These are phyloP conservation scores for Gallinago solitaria DNA, from an alignment of 2,797 vertebrate species.

Conservation along the genomic window DNA sequence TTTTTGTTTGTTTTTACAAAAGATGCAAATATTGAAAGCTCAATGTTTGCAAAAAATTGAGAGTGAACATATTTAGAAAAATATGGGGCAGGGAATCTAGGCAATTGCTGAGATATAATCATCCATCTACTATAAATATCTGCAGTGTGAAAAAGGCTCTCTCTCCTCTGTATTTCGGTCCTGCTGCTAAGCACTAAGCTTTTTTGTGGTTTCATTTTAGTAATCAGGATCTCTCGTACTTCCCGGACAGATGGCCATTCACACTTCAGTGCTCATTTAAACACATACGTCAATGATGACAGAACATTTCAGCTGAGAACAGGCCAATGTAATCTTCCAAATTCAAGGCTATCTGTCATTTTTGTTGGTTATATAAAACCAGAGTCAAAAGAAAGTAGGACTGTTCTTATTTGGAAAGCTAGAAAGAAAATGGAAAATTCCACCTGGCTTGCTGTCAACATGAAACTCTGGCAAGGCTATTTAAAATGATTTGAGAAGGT, in stretches of 20 bases:
- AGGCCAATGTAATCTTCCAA: slow-evolving; percentile 68
- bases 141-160: background rate
- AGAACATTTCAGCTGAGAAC: slow-evolving; percentile 73
- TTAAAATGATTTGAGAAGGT: slow-evolving; percentile 31
- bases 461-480: background rate
- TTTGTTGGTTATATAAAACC: slow-evolving; percentile 70
- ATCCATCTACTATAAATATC: slow-evolving; percentile 52
- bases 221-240: slow-evolving; percentile 45
- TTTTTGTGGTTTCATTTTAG: slow-evolving; percentile 61
- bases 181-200: slow-evolving; percentile 41
- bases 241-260: slow-evolving; percentile 79
- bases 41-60: background rate
- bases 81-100: slow-evolving; percentile 17
- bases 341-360: slow-evolving; percentile 73
- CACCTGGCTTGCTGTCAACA: slow-evolving; percentile 41
- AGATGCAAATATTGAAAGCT: slow-evolving; percentile 13
- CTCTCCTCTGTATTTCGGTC: background rate
- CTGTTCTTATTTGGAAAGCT: slow-evolving; percentile 27
- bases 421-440: background rate
- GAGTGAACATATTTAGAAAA: slow-evolving; percentile 29
- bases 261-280: slow-evolving; percentile 67
- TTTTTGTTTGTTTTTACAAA: background rate
- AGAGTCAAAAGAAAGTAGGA: slow-evolving; percentile 28
- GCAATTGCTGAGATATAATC: slow-evolving; percentile 59
- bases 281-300: slow-evolving; percentile 75